These are phyloP conservation scores for Macaria notata DNA, from an alignment of 2,888 invertebrate species.

Conservation along the genomic window DNA sequence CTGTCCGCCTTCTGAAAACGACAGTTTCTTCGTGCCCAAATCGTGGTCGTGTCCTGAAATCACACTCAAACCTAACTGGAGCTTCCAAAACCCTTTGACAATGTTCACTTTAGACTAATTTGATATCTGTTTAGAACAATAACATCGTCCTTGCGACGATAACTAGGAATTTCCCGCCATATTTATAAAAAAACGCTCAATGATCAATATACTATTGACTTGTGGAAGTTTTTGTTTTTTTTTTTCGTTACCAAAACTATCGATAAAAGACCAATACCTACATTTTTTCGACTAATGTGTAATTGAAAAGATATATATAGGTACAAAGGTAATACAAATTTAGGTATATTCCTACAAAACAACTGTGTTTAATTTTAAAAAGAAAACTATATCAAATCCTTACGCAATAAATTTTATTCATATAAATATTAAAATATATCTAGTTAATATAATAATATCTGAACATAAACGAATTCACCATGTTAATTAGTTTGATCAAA, in stretches of 20 bases:
- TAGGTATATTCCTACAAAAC: too few species aligned
- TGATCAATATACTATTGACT: too few species aligned
- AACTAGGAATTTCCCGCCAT: too few species aligned
- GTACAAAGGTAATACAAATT: too few species aligned
- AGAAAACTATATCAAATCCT: neutral
- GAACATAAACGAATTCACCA: neutral
- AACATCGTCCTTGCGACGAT: too few species aligned
- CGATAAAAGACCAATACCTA: too few species aligned
- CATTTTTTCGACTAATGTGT: too few species aligned
- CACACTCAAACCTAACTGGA: slow-evolving; percentile 71
- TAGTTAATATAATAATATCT: slow-evolving; percentile 9
- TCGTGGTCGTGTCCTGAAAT: slow-evolving; percentile 75
- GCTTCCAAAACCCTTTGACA: slow-evolving; percentile 62
- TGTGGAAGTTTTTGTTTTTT: too few species aligned
- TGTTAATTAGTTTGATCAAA: neutral
- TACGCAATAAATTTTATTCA: slow-evolving; percentile 17
- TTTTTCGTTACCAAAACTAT: too few species aligned
- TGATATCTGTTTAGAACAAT: too few species aligned
- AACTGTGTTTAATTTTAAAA: neutral
- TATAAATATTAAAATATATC: slow-evolving; percentile 19
- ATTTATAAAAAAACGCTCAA: too few species aligned
- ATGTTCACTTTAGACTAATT: neutral
- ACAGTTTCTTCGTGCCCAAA: slow-evolving; percentile 73
- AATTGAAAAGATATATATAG: too few species aligned
- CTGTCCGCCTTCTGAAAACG: slow-evolving; percentile 81